Percentiles rank a stretch among this genome's conserved stretches.
These are phyloP conservation scores for Norana najaformis DNA, from an alignment of 2,888 invertebrate species.

Conservation along the genomic window DNA sequence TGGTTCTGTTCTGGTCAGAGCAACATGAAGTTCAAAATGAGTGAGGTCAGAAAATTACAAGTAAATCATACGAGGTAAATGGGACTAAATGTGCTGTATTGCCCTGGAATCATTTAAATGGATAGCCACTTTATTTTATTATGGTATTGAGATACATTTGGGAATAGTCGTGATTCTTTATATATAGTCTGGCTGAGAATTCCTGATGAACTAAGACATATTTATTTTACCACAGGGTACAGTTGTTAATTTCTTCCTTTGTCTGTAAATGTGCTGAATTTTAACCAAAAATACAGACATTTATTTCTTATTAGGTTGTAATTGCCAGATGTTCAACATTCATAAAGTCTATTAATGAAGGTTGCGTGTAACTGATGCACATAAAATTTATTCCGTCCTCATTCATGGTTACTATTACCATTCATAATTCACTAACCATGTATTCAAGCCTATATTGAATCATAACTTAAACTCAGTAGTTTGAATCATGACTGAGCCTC, in stretches of 20 bases:
- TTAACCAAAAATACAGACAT: background rate
- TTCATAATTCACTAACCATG: background rate
- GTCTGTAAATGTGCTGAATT: background rate
- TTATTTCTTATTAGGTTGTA: background rate
- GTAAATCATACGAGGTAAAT: background rate
- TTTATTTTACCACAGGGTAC: background rate
- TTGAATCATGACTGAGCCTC: background rate
- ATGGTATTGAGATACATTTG: background rate
- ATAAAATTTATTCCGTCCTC: background rate
- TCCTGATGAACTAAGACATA: background rate
- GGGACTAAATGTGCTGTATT: background rate
- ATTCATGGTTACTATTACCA: background rate
- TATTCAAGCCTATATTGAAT: no score
- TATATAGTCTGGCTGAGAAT: no score
- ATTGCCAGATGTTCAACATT: background rate
- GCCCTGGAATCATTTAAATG: background rate
- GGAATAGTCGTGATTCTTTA: background rate
- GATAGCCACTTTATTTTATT: background rate
- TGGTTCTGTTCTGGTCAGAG: constrained; percentile 59
- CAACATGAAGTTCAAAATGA: constrained; percentile 50
- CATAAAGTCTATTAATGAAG: background rate
- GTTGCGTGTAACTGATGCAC: background rate
- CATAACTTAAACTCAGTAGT: background rate
- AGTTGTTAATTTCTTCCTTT: background rate
- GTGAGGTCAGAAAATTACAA: constrained; percentile 5